A percentile compares a stretch with the other conserved stretches of the same genome.
These are phyloP conservation scores for Colinus virginianus DNA, from an alignment of 2,113 vertebrate genomes.

Conservation along the genomic window DNA sequence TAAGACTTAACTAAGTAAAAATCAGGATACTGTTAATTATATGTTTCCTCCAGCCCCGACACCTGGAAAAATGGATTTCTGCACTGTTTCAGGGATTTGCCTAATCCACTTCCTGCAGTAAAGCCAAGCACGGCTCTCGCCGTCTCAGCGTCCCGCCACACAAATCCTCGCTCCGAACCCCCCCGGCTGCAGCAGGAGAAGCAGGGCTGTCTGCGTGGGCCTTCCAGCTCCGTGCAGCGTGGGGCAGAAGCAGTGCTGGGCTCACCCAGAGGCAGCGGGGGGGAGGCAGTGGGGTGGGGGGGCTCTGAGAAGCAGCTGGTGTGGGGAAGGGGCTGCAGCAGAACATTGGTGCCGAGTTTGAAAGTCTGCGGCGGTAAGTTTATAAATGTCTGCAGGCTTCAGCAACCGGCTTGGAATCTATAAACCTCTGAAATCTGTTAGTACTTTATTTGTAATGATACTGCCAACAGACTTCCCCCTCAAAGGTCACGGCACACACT, in stretches of 20 bases:
- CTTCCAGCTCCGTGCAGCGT: too few species aligned
- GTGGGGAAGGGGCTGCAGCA: neutral
- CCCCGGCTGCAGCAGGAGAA: neutral
- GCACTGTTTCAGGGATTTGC: conserved; percentile 34
- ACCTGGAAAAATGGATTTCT: conserved; percentile 64
- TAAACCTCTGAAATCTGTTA: conserved; percentile 69
- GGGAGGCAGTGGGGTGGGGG: neutral
- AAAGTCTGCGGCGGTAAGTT: neutral
- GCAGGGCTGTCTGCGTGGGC: neutral
- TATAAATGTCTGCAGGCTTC: conserved; percentile 23
- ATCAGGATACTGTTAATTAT: conserved; percentile 72
- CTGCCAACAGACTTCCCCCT: conserved; percentile 57
- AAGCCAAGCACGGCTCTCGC: conserved; percentile 31
- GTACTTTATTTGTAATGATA: conserved; percentile 75
- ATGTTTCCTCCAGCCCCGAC: conserved; percentile 66
- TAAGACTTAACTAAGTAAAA: conserved; percentile 76
- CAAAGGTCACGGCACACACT: conserved; percentile 77
- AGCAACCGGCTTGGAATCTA: conserved; percentile 46
- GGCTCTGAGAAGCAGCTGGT: neutral
- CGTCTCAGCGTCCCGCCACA: neutral
- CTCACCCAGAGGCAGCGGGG: neutral
- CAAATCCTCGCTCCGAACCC: neutral
- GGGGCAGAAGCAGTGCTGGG: neutral
- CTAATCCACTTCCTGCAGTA: conserved; percentile 51
- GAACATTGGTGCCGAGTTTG: neutral